Base-by-base conservation (phyloP, 92 coral and sea anemone genomes). In the Palythoa grandis region DNA sequence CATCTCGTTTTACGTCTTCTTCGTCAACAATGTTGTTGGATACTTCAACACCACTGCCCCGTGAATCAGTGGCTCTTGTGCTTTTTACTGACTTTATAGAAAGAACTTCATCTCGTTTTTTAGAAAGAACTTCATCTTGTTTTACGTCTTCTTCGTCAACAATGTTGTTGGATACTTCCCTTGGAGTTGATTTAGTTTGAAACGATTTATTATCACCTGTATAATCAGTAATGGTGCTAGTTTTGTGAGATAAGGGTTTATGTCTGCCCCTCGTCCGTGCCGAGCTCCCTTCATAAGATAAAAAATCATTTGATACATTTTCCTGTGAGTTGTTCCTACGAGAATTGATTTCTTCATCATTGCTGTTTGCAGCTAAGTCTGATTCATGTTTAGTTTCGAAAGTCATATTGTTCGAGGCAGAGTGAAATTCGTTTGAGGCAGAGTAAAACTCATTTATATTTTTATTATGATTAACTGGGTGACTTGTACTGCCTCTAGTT, bases 211-310 rank as follows among this genome's bases (percentile, higher is more conserved):
- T 13, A 20, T 11, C 63, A 50, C 29, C 79, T 75, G 58, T 22
- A 53, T 29, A 76, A 7, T 54, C 65, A 13, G 52, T 54, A 76
- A 69, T 29, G 6, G n/a, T 69, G 47, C 12, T 15, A 17, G 66
- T 54, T 75, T 75, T 58, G 50, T 4, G 11, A 13, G 29, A 63
- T 53, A 16, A 23, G 14, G 50, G 6, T 7, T 53, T 52, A 25
- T 11, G 4, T 9, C 13, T 15, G 17, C 65, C 82, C 58, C 82
- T 76, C 13, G 82, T 76, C 15, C 82, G 65, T 76, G 82, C 82
- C 11, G 82, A 76, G 17, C 82, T 76, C 11, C 82, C 67, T 24
- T 76, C 66, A 13, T 11, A 2, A 58, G 19, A 13, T 14, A 17
- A 47, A 25, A 56, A 56, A 5, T 54, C 40, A 19, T 14, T 74